Base-by-base conservation (phyloP, 1,140 invertebrate genomes). In the Drosophila azteca region DNA sequence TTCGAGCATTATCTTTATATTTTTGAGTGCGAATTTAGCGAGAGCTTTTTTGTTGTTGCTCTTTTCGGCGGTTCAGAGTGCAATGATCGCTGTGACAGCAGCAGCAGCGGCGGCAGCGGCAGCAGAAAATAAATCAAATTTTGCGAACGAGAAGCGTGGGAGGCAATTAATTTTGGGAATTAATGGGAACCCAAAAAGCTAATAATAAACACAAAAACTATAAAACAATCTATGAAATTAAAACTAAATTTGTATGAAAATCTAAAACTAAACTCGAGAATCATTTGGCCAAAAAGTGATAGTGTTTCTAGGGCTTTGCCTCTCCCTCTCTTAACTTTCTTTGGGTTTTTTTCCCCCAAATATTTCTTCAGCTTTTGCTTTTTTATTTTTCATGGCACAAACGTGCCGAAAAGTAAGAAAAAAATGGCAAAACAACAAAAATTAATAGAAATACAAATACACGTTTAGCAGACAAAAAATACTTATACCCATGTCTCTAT, bases 81-180 rank as follows among this genome's bases (percentile, higher is more conserved):
- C 83, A 87, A 73, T 87, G 83, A 87, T 79, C 88, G 83, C 75
- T 87, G 63, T 39, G 39, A 69, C 58, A 57, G 54, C 57, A 65
- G 29, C 29, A 57, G 44, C 64, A 67, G 61, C 54, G 64, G 76
- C 35, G 70, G 54, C 57, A 64, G 24, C 29, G 53, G 44, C 64
- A 68, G 61, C 54, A 64, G 77, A 39, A 67, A 63, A 75, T 75
- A 67, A 75, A 74, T 66, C 49, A 67, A 52, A 60, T 41, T 63
- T 55, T 44, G 71, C 15, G 5, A 5, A 69, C 66, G 58, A 24
- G n/a, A 35, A 74, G 71, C 71, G 71, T 74, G 71, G 71, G 71
- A 74, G 70, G 58, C 52, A 57, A 69, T 58, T 49, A 69, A 74
- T 74, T 74, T 13, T 20, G 17, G 17, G 20, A 24, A 55, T 57